A percentile compares a stretch with the other conserved stretches of the same genome.
Conservation (phyloP, 1,140 invertebrate species). For the Campoletis sonorensis region DNA sequence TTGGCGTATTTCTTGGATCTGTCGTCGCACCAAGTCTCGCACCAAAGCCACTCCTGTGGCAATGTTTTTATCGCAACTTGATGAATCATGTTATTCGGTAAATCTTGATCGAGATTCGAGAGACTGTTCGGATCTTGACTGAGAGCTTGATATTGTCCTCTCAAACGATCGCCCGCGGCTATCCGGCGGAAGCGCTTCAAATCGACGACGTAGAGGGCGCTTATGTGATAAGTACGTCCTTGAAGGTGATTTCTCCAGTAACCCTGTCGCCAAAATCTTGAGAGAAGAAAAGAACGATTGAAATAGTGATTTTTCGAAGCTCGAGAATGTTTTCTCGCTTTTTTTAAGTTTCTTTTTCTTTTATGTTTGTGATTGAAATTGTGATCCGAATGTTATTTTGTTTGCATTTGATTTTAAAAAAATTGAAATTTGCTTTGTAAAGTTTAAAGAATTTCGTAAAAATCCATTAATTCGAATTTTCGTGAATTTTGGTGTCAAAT, state of each 20-base stretch:
- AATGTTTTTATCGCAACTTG: constrained; percentile 99
- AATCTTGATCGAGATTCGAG: constrained; percentile 95
- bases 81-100: constrained; percentile 99
- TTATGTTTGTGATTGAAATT: too few relatives aligned
- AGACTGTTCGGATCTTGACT: constrained; percentile 98
- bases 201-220: constrained; percentile 98
- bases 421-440: too few relatives aligned
- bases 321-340: neutral
- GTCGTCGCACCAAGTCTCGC: constrained; percentile 99
- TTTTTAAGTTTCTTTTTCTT: neutral
- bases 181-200: constrained; percentile 96
- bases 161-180: constrained; percentile 96
- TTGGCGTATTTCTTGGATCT: constrained; percentile 93
- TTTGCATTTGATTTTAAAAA: too few relatives aligned
- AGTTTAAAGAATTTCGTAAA: neutral
- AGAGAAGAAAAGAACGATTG: neutral
- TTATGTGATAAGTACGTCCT: constrained; percentile 97
- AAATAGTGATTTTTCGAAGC: neutral
- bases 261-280: constrained; percentile 97
- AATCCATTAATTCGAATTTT: neutral
- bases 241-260: constrained; percentile 99
- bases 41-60: constrained; percentile 99
- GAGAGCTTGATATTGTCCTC: constrained; percentile 97
- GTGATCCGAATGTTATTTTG: too few relatives aligned
- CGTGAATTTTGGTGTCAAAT: neutral